Base-by-base conservation (phyloP, 2,113 vertebrate species). In the Sciurus niger region DNA sequence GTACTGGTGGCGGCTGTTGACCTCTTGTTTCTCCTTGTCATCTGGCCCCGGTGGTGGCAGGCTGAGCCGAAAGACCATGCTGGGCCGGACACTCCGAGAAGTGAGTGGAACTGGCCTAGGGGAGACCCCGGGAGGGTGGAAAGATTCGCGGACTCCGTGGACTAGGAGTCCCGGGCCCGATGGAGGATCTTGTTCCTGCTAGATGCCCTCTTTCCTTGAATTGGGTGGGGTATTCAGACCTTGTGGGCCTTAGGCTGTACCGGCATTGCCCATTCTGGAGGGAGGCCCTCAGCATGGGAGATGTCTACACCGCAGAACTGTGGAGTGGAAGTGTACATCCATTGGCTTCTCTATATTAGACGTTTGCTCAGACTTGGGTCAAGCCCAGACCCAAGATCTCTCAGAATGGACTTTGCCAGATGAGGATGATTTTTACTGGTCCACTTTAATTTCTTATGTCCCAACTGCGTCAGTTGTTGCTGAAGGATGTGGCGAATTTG, bases 81-180 rank as follows among this genome's bases (percentile, higher is more conserved):
- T 99, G 89, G 97, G 99, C 4, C 90, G 98, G 55, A 99, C 99
- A 2, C 98, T 99, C 63, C 98, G 97, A 67, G 99, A 99, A 99
- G 99, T 99, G 93, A 98, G 99, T 98, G 67, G 51, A 60, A 32
- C n/a, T 40, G 40, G 55, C 55, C 85, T 76, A 32, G 34, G n/a
- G 76, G 85, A 92, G 84, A 22, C 22, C 37, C 40, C 14, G 58
- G 96, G 92, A 86, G 43, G 77, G 67, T 34, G 22, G 65, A 30
- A 73, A 77, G 68, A 16, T 94, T 22, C 48, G 14, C 13, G 77
- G 73, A 74, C 8, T 48, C 77, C 1, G 2, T 51, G 46, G 37
- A 73, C 34, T 0, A 11, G 58, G 55, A 24, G 65, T 51, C 34
- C 76, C n/a, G 0, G 55, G 79, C 60, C 43, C 58, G 58, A 70